These are phyloP conservation scores for Poecilus cupreus DNA, from an alignment of 2,888 invertebrate species.

Conservation along the genomic window DNA sequence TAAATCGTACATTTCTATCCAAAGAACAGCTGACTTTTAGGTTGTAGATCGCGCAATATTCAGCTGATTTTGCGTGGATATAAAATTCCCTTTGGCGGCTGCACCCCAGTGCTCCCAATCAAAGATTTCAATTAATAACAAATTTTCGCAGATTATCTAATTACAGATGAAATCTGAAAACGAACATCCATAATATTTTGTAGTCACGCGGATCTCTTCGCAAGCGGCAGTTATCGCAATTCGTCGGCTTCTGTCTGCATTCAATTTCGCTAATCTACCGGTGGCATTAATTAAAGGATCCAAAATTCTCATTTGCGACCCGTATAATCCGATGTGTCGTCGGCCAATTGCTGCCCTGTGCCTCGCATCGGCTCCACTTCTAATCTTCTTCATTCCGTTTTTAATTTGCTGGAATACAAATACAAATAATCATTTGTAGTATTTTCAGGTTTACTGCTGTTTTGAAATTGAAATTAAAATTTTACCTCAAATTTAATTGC, in stretches of 20 bases:
- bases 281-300: conserved; percentile 42
- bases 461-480: too few species aligned
- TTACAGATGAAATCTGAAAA: not conserved
- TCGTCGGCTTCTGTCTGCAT: not conserved
- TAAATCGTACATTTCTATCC: too few species aligned
- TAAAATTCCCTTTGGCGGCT: too few species aligned
- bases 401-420: conserved; percentile 15
- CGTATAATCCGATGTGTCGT: conserved; percentile 35
- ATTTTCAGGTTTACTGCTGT: too few species aligned
- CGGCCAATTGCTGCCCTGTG: not conserved
- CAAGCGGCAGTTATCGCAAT: not conserved
- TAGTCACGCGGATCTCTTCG: not conserved
- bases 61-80: too few species aligned
- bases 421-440: too few species aligned
- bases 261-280: conserved; percentile 42
- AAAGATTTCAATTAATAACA: too few species aligned
- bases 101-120: too few species aligned
- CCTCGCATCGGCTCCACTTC: not conserved
- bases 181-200: not conserved
- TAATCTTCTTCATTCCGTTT: conserved; percentile 1
- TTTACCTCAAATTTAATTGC: too few species aligned
- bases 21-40: too few species aligned
- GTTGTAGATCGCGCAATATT: too few species aligned
- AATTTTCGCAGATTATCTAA: too few species aligned
- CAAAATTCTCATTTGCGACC: conserved; percentile 45